Evolutionary conservation across 2,888 invertebrate species (phyloP).

Genomic region (Drosophila birchii): DNA sequence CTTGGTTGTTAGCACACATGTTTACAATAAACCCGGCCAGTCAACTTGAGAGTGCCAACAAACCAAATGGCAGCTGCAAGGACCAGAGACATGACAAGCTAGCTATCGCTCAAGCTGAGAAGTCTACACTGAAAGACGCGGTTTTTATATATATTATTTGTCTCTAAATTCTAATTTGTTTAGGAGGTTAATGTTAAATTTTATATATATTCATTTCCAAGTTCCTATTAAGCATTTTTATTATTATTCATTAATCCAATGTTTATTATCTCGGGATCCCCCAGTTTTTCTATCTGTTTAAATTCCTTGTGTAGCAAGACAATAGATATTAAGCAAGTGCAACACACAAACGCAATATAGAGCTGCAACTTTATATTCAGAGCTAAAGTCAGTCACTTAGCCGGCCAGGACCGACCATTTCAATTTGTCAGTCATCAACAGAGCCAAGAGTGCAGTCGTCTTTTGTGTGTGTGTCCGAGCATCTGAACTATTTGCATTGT

Average conservation of each 20-base stretch:
- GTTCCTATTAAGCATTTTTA: not conserved
- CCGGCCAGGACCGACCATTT: conserved; percentile 61
- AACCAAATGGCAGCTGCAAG: conserved; percentile 67
- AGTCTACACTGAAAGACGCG: not conserved
- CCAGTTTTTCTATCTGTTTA: not conserved
- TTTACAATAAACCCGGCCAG: conserved; percentile 76
- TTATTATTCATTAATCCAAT: too few relatives aligned
- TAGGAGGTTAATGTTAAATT: too few relatives aligned
- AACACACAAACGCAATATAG: conserved; percentile 1
- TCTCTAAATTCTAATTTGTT: too few relatives aligned
- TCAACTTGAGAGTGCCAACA: conserved; percentile 67
- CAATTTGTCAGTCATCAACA: conserved; percentile 76
- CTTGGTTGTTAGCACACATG: conserved; percentile 73
- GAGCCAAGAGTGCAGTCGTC: conserved; percentile 51
- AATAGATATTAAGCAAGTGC: conserved; percentile 45
- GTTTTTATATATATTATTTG: not conserved
- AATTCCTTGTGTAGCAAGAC: conserved; percentile 11
- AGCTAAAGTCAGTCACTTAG: conserved; percentile 68
- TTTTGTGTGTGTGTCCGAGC: conserved; percentile 12
- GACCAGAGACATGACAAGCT: conserved; percentile 33
- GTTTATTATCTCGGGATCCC: too few relatives aligned
- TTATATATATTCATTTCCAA: too few relatives aligned
- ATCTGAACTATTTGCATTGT: conserved; percentile 65
- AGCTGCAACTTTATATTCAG: conserved; percentile 20
- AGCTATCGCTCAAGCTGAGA: conserved; percentile 2